Evolutionary conservation across 2,113 vertebrate genomes (phyloP).

Genomic region (Pterocles gutturalis): DNA sequence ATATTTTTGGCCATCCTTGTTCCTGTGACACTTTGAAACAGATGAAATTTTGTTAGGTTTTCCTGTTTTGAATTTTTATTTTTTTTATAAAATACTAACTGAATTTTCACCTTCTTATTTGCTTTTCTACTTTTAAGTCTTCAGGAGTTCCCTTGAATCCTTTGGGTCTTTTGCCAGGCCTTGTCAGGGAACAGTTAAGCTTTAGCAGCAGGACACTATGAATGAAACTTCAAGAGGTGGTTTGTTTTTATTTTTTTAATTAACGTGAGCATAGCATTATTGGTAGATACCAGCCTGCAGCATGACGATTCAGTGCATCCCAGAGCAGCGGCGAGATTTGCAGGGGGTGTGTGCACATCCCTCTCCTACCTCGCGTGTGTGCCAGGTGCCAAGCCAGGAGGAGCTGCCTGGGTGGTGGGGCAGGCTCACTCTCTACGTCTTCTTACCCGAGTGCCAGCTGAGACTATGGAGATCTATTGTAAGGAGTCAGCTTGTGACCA

Average conservation of each 20-base stretch:
- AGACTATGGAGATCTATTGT: not conserved
- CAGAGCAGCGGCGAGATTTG: not conserved
- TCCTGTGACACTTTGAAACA: not conserved
- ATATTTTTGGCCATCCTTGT: not conserved
- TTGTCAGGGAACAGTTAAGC: not conserved
- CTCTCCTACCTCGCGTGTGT: rapidly evolving
- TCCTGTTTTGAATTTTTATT: not conserved
- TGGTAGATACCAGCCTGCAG: not conserved
- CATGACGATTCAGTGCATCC: not conserved
- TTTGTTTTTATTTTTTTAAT: not conserved
- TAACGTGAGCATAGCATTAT: not conserved
- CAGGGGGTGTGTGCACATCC: not conserved
- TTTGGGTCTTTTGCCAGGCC: not conserved
- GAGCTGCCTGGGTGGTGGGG: not conserved
- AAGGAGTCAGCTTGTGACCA: not conserved
- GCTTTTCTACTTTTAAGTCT: not conserved
- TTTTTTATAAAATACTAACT: not conserved
- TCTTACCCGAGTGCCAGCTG: not conserved
- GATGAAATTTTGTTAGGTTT: not conserved
- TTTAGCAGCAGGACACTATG: not conserved
- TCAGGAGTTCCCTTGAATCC: not conserved
- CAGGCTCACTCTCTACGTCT: rapidly evolving
- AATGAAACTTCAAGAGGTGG: not conserved
- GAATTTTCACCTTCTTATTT: not conserved
- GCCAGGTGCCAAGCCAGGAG: rapidly evolving